These are phyloP conservation scores for Oryzias melastigma DNA, from an alignment of 2,113 vertebrate species.

Conservation along the genomic window DNA sequence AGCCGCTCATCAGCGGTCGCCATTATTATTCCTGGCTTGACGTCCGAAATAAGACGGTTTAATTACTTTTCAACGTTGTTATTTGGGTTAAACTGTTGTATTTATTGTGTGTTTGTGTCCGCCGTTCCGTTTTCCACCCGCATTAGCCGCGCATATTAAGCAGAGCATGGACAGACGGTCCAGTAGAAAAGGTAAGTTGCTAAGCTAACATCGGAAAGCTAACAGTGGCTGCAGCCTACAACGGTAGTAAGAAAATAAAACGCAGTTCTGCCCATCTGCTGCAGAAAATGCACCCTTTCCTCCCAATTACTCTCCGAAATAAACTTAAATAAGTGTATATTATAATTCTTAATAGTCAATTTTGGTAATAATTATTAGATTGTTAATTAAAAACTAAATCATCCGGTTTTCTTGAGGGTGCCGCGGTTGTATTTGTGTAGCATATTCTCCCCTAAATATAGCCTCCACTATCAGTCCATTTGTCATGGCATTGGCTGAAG, in stretches of 20 bases:
- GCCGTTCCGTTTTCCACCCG: not conserved
- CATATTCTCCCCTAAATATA: not conserved
- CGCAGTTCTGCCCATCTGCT: conserved; percentile 7
- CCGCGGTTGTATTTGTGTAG: not conserved
- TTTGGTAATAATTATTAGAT: not conserved
- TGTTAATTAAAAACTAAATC: not conserved
- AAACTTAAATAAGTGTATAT: too few species aligned
- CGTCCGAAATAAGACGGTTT: conserved; percentile 38
- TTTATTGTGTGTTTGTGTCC: fast-evolving
- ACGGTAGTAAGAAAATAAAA: conserved; percentile 22
- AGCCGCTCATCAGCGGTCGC: conserved; percentile 50
- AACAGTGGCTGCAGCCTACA: conserved; percentile 32
- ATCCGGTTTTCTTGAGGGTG: conserved; percentile 6
- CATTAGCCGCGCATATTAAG: not conserved
- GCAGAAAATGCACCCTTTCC: not conserved
- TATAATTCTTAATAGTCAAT: too few species aligned
- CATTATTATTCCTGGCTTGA: conserved; percentile 75
- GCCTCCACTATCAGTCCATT: fast-evolving
- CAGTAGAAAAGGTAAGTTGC: conserved; percentile 54
- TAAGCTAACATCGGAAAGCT: conserved; percentile 60
- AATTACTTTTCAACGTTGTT: conserved; percentile 31
- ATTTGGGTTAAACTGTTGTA: not conserved
- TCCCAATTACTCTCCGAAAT: fast-evolving
- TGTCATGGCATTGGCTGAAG: not conserved
- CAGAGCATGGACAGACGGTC: conserved; percentile 59